Evolutionary conservation across 35 echinoderm and acorn worm genomes (phyloP).

Genomic region (Amphiura filiformis): DNA sequence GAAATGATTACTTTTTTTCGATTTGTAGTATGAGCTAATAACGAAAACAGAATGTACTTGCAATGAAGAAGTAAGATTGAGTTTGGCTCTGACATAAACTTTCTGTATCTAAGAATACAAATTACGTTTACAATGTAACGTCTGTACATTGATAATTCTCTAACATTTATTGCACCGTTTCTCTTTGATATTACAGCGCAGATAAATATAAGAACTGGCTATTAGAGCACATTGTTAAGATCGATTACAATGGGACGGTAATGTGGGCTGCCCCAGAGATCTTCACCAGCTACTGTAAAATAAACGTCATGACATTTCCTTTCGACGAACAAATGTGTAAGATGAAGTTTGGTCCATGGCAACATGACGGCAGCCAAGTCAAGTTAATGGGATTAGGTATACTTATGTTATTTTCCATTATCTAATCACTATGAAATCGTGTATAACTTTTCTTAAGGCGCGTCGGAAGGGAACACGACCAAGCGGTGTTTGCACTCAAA

Average conservation of each 20-base stretch:
- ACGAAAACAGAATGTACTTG: too few relatives aligned
- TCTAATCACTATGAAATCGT: slow-evolving; percentile 13
- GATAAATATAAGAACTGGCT: slow-evolving; percentile 70
- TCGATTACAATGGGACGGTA: slow-evolving; percentile 63
- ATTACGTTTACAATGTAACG: too few relatives aligned
- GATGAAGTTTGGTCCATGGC: slow-evolving; percentile 95
- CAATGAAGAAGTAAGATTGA: too few relatives aligned
- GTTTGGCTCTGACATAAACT: too few relatives aligned
- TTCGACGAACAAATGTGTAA: slow-evolving; percentile 81
- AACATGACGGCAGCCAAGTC: slow-evolving; percentile 88
- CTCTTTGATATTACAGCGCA: slow-evolving; percentile 42
- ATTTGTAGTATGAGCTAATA: too few relatives aligned
- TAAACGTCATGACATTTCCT: slow-evolving; percentile 88
- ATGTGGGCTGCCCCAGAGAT: slow-evolving; percentile 91
- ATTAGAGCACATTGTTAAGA: slow-evolving; percentile 53
- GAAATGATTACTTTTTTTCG: too few relatives aligned
- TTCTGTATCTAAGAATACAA: too few relatives aligned
- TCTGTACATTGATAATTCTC: too few relatives aligned
- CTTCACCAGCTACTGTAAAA: slow-evolving; percentile 73
- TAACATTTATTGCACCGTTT: too few relatives aligned
- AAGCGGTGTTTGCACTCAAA: too few relatives aligned
- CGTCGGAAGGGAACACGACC: too few relatives aligned
- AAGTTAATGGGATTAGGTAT: slow-evolving; percentile 55
- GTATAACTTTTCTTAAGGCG: neutral
- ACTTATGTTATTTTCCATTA: too few relatives aligned